Evolutionary conservation across 1,140 invertebrate species (phyloP).

Genomic region (Calycopis cecrops): DNA sequence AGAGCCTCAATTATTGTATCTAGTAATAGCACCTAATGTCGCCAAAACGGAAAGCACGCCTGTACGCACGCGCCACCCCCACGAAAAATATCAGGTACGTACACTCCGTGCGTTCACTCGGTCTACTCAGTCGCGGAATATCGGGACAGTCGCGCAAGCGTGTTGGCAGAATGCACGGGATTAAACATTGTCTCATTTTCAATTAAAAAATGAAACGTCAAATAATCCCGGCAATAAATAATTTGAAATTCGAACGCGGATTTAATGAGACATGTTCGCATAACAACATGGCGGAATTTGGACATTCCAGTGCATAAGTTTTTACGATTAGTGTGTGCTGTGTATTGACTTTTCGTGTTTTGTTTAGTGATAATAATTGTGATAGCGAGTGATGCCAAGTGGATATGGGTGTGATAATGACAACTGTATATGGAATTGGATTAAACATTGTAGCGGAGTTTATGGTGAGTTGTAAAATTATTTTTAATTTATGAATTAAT

Average conservation of each 20-base stretch:
- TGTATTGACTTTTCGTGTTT: slow-evolving; percentile 65
- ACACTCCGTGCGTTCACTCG: slow-evolving; percentile 28
- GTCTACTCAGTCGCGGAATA: slow-evolving; percentile 53
- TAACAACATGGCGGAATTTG: slow-evolving; percentile 27
- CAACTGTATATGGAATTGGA: slow-evolving; percentile 61
- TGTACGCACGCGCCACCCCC: slow-evolving; percentile 60
- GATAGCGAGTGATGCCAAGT: slow-evolving; percentile 62
- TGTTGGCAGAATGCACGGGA: slow-evolving; percentile 35
- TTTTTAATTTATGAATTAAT: too few species aligned
- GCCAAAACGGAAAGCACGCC: slow-evolving; percentile 9
- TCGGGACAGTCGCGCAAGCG: slow-evolving; percentile 44
- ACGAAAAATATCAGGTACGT: slow-evolving; percentile 59
- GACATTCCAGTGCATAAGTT: slow-evolving; percentile 29
- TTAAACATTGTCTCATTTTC: slow-evolving; percentile 25
- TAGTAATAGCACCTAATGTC: slow-evolving; percentile 25
- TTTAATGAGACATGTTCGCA: slow-evolving; percentile 14
- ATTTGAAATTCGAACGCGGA: slow-evolving; percentile 39
- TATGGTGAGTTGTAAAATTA: slow-evolving; percentile 38
- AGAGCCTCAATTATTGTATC: slow-evolving; percentile 30
- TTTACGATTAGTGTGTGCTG: slow-evolving; percentile 33
- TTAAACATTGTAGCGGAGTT: slow-evolving; percentile 50
- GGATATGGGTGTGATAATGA: slow-evolving; percentile 65
- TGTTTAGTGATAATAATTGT: slow-evolving; percentile 67
- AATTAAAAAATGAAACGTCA: slow-evolving; percentile 44
- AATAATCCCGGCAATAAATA: slow-evolving; percentile 37